Evolutionary conservation across 2,113 vertebrate species (phyloP).

Genomic region (Osmerus eperlanus): DNA sequence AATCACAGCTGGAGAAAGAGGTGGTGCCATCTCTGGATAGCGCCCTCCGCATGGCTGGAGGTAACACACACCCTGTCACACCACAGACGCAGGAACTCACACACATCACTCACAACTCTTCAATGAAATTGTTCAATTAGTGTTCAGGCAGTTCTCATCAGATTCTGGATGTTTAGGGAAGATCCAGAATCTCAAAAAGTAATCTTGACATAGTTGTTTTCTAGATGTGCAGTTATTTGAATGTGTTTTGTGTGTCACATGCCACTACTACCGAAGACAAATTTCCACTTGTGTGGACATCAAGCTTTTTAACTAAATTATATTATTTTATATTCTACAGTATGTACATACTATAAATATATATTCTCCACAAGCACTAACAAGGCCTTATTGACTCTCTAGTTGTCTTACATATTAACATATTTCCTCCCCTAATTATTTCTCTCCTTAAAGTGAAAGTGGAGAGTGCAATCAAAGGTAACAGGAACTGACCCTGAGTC

Average conservation of each 20-base stretch:
- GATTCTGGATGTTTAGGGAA: background rate
- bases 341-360: too few relatives aligned
- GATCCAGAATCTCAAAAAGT: background rate
- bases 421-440: conserved; percentile 32
- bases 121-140: background rate
- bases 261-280: background rate
- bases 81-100: background rate
- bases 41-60: conserved; percentile 81
- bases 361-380: too few relatives aligned
- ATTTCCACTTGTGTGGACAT: background rate
- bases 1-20: conserved; percentile 76
- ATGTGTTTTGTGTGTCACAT: too few relatives aligned
- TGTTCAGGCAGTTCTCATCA: background rate
- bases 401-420: background rate
- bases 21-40: conserved; percentile 83
- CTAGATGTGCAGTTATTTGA: too few relatives aligned
- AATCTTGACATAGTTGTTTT: too few relatives aligned
- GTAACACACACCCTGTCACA: conserved; percentile 62
- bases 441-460: conserved; percentile 78
- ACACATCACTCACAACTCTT: background rate
- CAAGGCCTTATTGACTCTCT: too few relatives aligned
- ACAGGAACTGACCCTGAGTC: conserved; percentile 37
- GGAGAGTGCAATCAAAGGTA: conserved; percentile 85
- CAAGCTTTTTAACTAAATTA: too few relatives aligned
- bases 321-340: too few relatives aligned